These are phyloP conservation scores for Andrena chrysosceles DNA, from an alignment of 2,888 invertebrate genomes.

Conservation along the genomic window DNA sequence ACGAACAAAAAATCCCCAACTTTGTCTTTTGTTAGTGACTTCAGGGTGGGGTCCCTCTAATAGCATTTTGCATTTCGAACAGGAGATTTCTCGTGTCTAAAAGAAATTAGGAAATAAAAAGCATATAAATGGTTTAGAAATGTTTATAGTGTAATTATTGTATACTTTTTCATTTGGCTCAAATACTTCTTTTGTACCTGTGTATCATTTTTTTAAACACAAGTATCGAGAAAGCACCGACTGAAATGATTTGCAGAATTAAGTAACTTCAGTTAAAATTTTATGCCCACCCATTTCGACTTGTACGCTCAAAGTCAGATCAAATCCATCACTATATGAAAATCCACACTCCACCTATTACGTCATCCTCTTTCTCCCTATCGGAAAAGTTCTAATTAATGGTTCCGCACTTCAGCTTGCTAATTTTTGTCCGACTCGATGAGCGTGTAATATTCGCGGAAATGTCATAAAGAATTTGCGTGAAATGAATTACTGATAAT, in stretches of 20 bases:
- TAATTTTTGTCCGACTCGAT: conserved; percentile 23
- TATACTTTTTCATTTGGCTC: no score
- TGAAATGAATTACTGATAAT: not conserved
- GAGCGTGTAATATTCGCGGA: conserved; percentile 9
- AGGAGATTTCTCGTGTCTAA: no score
- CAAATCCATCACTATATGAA: conserved; percentile 24
- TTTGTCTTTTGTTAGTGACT: no score
- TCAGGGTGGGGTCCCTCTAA: no score
- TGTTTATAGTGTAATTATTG: no score
- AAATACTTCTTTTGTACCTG: no score
- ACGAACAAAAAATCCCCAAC: no score
- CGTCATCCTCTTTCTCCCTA: conserved; percentile 26
- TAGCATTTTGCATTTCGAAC: no score
- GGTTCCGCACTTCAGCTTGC: conserved; percentile 10
- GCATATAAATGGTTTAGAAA: no score
- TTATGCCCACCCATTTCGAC: not conserved
- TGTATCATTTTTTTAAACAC: not conserved
- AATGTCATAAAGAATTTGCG: conserved; percentile 5
- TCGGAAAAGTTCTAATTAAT: conserved; percentile 55
- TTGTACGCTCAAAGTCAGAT: not conserved
- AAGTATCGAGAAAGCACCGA: not conserved
- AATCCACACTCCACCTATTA: conserved; percentile 19
- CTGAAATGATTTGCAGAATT: no score
- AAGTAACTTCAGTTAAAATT: no score
- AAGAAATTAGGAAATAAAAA: no score